Conservation (phyloP, 1,140 invertebrate species). For the Tribolium castaneum region DNA sequence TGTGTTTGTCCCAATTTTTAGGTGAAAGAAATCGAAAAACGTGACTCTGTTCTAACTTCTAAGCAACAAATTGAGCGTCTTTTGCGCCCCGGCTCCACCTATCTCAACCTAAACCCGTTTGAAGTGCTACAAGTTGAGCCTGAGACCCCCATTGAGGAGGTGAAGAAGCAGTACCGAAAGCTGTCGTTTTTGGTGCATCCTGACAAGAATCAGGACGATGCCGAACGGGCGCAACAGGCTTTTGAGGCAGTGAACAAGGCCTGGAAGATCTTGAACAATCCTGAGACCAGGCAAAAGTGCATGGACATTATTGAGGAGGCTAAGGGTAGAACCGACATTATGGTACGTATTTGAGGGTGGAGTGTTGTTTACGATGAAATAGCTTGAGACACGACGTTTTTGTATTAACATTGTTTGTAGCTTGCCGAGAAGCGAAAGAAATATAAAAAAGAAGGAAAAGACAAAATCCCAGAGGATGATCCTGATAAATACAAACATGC, state of each 20-base stretch:
- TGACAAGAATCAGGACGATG: constrained; percentile 97
- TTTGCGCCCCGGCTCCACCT: constrained; percentile 92
- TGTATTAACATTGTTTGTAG: constrained; percentile 65
- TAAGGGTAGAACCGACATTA: constrained; percentile 91
- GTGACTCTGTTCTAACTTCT: constrained; percentile 90
- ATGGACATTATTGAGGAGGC: constrained; percentile 98
- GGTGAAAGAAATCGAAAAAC: constrained; percentile 96
- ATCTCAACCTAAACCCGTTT: constrained; percentile 97
- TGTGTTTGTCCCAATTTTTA: constrained; percentile 64
- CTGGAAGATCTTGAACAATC: constrained; percentile 96
- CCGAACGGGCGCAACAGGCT: constrained; percentile 92
- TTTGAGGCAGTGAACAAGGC: constrained; percentile 97
- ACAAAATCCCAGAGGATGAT: constrained; percentile 93
- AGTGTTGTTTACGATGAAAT: too few relatives aligned
- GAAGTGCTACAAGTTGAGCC: constrained; percentile 96
- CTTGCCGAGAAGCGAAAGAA: constrained; percentile 96
- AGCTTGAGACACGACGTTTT: not conserved
- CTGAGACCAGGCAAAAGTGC: constrained; percentile 93
- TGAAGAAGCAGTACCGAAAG: constrained; percentile 96
- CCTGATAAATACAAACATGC: constrained; percentile 92
- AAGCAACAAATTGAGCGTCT: constrained; percentile 96
- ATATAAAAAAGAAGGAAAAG: constrained; percentile 91
- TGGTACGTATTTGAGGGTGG: constrained; percentile 69
- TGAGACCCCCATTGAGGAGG: constrained; percentile 86
- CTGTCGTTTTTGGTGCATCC: constrained; percentile 98